Evolutionary conservation across 2,888 invertebrate species (phyloP).

Genomic region (Mesochorus sp.): DNA sequence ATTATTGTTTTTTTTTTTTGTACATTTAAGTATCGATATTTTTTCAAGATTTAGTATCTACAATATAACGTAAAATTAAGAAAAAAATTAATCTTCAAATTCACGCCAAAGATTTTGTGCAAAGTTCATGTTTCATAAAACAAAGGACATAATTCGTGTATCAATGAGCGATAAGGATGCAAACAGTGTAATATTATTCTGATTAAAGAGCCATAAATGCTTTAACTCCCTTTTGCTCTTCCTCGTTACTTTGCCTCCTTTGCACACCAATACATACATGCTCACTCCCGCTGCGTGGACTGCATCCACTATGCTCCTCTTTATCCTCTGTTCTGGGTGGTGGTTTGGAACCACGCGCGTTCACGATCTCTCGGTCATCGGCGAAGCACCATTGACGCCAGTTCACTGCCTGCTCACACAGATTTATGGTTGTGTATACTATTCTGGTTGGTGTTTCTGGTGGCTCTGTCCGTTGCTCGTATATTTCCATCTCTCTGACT

Average conservation of each 20-base stretch:
- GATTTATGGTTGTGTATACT: constrained; percentile 78
- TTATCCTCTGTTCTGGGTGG: constrained; percentile 34
- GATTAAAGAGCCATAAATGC: too few relatives aligned
- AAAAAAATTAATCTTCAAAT: too few relatives aligned
- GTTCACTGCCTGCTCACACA: constrained; percentile 78
- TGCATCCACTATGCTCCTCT: constrained; percentile 26
- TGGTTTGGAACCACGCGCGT: constrained; percentile 62
- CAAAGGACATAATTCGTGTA: too few relatives aligned
- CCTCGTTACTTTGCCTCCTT: constrained; percentile 44
- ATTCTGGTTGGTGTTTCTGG: constrained; percentile 42
- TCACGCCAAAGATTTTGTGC: too few relatives aligned
- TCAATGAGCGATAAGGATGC: too few relatives aligned
- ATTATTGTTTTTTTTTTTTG: too few relatives aligned
- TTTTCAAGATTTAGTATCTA: too few relatives aligned
- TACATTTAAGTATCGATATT: too few relatives aligned
- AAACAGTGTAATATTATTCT: too few relatives aligned
- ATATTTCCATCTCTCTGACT: constrained; percentile 66
- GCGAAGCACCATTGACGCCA: constrained; percentile 79
- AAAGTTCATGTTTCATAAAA: too few relatives aligned
- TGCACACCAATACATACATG: too few relatives aligned
- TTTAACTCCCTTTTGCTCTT: constrained; percentile 52
- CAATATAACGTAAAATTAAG: too few relatives aligned
- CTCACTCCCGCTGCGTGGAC: constrained; percentile 31
- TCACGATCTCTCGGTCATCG: constrained; percentile 71
- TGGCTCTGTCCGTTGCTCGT: constrained; percentile 60